These are phyloP conservation scores for Peromyscus eremicus DNA, from an alignment of 2,797 vertebrate genomes.

Conservation along the genomic window DNA sequence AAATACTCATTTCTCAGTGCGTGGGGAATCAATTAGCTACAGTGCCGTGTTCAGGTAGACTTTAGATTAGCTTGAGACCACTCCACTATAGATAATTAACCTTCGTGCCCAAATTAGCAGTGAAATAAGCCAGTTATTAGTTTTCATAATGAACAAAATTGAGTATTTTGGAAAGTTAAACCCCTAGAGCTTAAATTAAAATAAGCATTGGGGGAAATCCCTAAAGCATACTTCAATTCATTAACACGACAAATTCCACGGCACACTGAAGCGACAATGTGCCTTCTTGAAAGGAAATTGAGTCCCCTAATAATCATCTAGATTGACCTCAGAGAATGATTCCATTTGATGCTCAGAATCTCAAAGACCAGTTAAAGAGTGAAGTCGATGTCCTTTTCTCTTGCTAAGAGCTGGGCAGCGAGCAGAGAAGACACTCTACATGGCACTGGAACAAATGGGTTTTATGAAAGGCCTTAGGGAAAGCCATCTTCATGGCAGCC, in stretches of 20 bases:
- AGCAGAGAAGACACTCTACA: not conserved
- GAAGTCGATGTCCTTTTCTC: conserved; percentile 75
- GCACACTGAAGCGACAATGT: conserved; percentile 87
- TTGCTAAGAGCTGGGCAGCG: conserved; percentile 26
- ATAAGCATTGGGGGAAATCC: conserved; percentile 90
- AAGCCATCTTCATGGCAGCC: not conserved
- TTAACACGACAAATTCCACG: conserved; percentile 89
- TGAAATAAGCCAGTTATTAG: conserved; percentile 90
- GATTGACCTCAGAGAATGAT: conserved; percentile 87
- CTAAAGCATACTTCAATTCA: conserved; percentile 89
- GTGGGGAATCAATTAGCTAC: conserved; percentile 88
- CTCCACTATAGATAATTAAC: conserved; percentile 91
- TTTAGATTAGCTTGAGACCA: conserved; percentile 87
- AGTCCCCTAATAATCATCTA: conserved; percentile 86
- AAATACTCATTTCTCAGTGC: conserved; percentile 84
- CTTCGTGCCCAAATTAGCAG: conserved; percentile 90
- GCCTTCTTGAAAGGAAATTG: conserved; percentile 87
- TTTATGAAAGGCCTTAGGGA: conserved; percentile 54
- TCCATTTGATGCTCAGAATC: conserved; percentile 84
- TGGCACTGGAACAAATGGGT: conserved; percentile 4
- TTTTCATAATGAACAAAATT: conserved; percentile 90
- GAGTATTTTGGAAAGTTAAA: conserved; percentile 90
- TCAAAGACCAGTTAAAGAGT: conserved; percentile 80
- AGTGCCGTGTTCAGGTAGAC: conserved; percentile 87
- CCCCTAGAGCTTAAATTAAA: conserved; percentile 91